Evolutionary conservation across 2,888 invertebrate genomes (phyloP), one percentile per base, ranked within the genome.

Genomic region (Pomacea canaliculata): DNA sequence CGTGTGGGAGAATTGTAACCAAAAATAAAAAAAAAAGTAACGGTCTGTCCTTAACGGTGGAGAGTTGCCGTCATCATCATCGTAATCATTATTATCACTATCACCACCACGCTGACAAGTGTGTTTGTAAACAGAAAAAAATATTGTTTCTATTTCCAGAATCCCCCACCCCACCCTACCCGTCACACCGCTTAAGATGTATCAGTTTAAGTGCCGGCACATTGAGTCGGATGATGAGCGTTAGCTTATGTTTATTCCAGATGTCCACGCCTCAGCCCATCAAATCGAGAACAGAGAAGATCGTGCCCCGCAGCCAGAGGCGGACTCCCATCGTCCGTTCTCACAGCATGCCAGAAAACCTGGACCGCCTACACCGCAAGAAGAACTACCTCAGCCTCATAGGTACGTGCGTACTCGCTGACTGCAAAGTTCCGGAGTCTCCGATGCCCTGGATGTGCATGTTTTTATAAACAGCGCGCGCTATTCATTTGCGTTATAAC

Each of bases 301-400:
- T 62, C 67, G 16, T 46, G 2, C 74, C 69, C 60, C 65, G 49
- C 60, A 70, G 56, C 16, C 70, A 60, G 19, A 13, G 23, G 13
- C 60, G 68, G 13, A 63, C 51, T 46, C 46, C 23, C 18, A 23
- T 89, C 73, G 84, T 85, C 7, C 78, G 87, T 27, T 86, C 87
- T n/a, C 84, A 85, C 81, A 89, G 91, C 83, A 87, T 91, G 90
- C 91, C 91, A 80, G 88, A 91, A 85, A 84, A 87, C 83, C 75
- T 90, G 74, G 84, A 89, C 79, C 84, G 90, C 86, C 84, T 85
- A 65, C 82, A 83, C 75, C 84, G 85, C 73, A 83, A 83, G 70
- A 81, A 83, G 68, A 84, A 84, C 77, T 81, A 85, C 76, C 81
- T 84, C 75, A 84, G 84, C 78, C 76, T 85, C 16, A 79, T 87